phyloP scores from a whole-genome alignment of 2,888 invertebrate species.

The Lasioglossum morio region DNA sequence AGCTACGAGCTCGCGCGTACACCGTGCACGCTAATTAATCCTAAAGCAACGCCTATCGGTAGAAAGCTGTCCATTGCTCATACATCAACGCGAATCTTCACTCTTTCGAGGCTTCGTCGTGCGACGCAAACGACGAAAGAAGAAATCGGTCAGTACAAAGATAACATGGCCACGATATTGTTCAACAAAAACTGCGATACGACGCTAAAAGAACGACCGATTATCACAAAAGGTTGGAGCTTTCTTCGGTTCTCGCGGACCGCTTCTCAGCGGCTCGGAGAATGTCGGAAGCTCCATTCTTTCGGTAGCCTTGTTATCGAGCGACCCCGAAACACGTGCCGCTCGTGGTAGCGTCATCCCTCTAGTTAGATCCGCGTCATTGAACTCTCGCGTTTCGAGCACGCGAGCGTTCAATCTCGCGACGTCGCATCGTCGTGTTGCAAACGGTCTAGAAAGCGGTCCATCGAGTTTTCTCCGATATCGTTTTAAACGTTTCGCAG shows the following conservation, averaged over 20 bases:
- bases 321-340: conserved; percentile 35
- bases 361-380: conserved; percentile 71
- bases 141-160: not conserved
- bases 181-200: not conserved
- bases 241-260: not conserved
- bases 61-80: not conserved
- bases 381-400: conserved; percentile 71
- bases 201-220: not conserved
- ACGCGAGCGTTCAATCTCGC: not conserved
- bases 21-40: conserved; percentile 52
- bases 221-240: not conserved
- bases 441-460: not conserved
- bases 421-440: not conserved
- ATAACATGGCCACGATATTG: not conserved
- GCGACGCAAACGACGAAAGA: not conserved
- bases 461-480: not conserved
- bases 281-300: conserved; percentile 22
- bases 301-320: conserved; percentile 40
- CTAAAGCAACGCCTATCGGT: conserved; percentile 32
- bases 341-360: conserved; percentile 68
- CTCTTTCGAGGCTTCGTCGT: not conserved
- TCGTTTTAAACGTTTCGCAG: not conserved
- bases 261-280: not conserved
- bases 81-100: too few relatives aligned
- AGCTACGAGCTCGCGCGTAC: conserved; percentile 35